Evolutionary conservation across 2,888 invertebrate species (phyloP).

Genomic region (Macrophya annulata): DNA sequence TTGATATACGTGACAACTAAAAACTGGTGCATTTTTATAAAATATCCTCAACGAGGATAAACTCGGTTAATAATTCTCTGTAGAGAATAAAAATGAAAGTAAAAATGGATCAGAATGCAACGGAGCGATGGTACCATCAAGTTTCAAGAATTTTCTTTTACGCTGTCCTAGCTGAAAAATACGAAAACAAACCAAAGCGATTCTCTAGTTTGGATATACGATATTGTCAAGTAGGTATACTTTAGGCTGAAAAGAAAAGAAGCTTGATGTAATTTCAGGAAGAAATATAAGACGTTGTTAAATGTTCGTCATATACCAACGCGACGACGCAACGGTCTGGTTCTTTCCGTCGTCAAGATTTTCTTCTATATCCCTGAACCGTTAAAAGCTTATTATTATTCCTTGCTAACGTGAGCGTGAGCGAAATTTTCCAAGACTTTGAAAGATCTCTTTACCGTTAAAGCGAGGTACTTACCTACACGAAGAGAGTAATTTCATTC

Average conservation of each 20-base stretch:
- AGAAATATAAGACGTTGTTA: neutral
- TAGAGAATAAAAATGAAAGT: neutral
- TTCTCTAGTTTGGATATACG: too few species aligned
- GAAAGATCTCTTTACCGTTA: constrained; percentile 24
- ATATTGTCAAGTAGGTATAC: too few species aligned
- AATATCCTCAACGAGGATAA: neutral
- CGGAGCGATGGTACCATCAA: neutral
- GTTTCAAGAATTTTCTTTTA: neutral
- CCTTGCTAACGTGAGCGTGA: constrained; percentile 6
- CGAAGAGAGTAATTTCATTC: constrained; percentile 9
- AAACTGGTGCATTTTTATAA: neutral
- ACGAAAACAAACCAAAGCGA: too few species aligned
- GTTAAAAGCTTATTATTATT: constrained; percentile 28
- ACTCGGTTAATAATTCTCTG: neutral
- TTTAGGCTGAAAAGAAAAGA: too few species aligned
- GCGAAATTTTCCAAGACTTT: constrained; percentile 6
- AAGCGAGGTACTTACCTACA: constrained; percentile 18
- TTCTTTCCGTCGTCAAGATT: neutral
- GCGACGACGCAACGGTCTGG: neutral
- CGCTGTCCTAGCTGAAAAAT: neutral
- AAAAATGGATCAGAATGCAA: neutral
- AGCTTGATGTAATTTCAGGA: neutral
- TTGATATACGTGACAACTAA: neutral
- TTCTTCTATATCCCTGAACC: neutral
- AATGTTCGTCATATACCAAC: neutral